Evolutionary conservation across 2,888 invertebrate genomes (phyloP), one percentile per base, ranked within the genome.

Genomic region (Caenorhabditis zanzibari): DNA sequence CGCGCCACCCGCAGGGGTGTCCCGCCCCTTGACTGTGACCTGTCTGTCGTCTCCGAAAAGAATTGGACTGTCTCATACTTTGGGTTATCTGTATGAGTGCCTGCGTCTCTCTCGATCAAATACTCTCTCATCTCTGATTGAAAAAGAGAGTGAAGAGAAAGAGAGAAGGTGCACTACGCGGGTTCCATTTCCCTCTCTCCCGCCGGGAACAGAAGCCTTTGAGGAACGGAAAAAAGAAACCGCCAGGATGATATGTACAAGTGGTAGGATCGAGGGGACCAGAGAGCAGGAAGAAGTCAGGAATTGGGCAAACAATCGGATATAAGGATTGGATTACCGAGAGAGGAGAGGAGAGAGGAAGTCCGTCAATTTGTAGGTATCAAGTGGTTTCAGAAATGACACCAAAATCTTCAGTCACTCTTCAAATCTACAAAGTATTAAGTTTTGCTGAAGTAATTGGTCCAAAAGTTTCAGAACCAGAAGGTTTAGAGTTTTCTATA

Each of bases 361-460:
- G 75, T 73, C 73, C 52, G 61, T 49, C 49, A 72, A 72, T 72
- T 72, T 72, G 72, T 38, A 73, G 73, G 73, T 73, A 73, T 73
- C 73, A 54, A 73, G 54, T 73, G 73, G 41, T 44, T 47, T 52
- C 44, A 47, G 28, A 28, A 22, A 26, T 63, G 41, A n/a, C n/a
- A 47, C 47, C 19, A 3, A 22, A 41, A 61, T 14, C 24, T 32
- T 32, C 32, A 6, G 32, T 4, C n/a, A n/a, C n/a, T n/a, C n/a
- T n/a, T n/a, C n/a, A n/a, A n/a, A n/a, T n/a, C n/a, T n/a, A n/a
- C n/a, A n/a, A n/a, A n/a, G n/a, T n/a, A n/a, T n/a, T n/a, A n/a
- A n/a, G n/a, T n/a, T n/a, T n/a, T n/a, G n/a, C n/a, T n/a, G n/a
- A n/a, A n/a, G n/a, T n/a, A n/a, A n/a, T n/a, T n/a, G n/a, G n/a